Conservation (phyloP, 1,140 invertebrate species). For the Lasioglossum albipes region DNA sequence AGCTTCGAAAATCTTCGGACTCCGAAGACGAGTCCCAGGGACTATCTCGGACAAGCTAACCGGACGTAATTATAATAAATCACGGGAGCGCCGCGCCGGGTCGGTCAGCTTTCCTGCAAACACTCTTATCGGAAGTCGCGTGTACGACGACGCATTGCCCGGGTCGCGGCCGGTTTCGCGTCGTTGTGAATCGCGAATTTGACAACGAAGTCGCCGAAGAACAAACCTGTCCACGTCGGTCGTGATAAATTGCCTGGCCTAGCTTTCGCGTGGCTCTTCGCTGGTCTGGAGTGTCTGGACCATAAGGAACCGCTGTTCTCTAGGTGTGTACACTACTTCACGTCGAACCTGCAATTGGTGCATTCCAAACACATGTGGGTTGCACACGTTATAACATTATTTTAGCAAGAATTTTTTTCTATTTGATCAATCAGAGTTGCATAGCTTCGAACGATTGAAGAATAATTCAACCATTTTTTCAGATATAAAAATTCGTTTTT, state of each 20-base stretch:
- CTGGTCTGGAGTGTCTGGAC: no score
- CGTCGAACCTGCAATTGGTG: neutral
- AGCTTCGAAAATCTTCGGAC: slow-evolving; percentile 7
- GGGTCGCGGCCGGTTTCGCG: neutral
- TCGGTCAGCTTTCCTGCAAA: slow-evolving; percentile 29
- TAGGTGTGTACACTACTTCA: neutral
- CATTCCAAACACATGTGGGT: no score
- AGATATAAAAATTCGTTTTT: no score
- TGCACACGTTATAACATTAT: no score
- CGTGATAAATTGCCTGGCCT: slow-evolving; percentile 25
- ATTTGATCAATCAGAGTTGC: no score
- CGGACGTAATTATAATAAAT: slow-evolving; percentile 36
- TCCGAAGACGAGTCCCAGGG: no score
- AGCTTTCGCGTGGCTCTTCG: neutral
- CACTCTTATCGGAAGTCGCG: slow-evolving; percentile 34
- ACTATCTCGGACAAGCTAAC: neutral
- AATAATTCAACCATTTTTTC: no score
- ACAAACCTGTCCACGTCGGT: neutral
- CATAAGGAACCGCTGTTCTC: neutral
- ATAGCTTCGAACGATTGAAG: no score
- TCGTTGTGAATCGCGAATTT: neutral
- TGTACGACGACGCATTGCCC: neutral
- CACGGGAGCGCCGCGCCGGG: neutral
- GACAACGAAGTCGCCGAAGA: slow-evolving; percentile 14
- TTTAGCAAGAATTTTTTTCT: no score